These are phyloP conservation scores for Strix aluco DNA, from an alignment of 2,113 vertebrate genomes.

Conservation along the genomic window DNA sequence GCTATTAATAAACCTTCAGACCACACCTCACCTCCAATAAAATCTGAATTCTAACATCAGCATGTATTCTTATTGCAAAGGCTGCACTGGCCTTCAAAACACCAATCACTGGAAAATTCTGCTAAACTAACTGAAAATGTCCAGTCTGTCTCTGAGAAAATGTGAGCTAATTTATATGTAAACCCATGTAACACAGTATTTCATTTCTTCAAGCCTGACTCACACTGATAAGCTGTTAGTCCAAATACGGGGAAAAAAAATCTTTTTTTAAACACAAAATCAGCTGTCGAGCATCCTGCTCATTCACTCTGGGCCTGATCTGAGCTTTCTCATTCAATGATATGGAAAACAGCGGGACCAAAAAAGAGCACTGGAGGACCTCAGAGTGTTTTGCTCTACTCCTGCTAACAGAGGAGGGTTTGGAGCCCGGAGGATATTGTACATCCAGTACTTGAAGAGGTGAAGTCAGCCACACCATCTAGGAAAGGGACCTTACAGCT, in stretches of 20 bases:
- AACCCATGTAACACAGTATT: neutral
- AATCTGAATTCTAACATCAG: neutral
- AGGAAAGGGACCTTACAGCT: rapidly evolving
- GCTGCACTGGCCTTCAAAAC: neutral
- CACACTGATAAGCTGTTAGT: constrained; percentile 13
- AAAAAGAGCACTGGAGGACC: neutral
- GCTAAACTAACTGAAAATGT: neutral
- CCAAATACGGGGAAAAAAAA: neutral
- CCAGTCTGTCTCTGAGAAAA: neutral
- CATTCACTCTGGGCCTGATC: neutral
- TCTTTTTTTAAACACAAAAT: neutral
- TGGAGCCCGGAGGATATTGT: neutral
- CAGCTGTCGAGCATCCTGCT: constrained; percentile 17
- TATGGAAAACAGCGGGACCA: neutral
- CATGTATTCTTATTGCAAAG: neutral
- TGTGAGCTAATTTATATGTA: constrained; percentile 5
- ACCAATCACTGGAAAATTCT: neutral
- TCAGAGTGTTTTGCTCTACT: neutral
- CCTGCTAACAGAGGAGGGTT: neutral
- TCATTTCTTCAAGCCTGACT: constrained; percentile 40
- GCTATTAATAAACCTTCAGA: neutral
- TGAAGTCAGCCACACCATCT: neutral
- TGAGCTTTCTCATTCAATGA: neutral
- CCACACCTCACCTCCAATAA: neutral
- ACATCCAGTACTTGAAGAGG: neutral